phyloP scores from a whole-genome alignment of 2,888 invertebrate species.

The Saturnia japonica region DNA sequence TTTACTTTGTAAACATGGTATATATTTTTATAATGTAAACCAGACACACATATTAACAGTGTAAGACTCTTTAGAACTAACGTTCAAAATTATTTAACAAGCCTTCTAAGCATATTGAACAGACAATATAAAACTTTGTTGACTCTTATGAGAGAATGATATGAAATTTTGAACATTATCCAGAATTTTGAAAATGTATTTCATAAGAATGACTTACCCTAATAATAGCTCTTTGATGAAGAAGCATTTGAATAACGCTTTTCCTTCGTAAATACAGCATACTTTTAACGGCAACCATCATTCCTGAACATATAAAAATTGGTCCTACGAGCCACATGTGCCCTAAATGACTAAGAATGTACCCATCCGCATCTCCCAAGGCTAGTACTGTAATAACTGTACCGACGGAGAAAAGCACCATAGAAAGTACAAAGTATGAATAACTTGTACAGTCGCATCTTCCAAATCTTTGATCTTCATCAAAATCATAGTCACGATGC shows the following conservation, averaged over 20 bases:
- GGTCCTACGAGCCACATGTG: constrained; percentile 87
- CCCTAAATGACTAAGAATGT: constrained; percentile 83
- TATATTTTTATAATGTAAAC: too few species aligned
- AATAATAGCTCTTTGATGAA: constrained; percentile 83
- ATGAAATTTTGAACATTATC: background rate
- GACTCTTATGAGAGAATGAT: background rate
- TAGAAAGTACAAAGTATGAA: constrained; percentile 83
- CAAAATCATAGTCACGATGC: constrained; percentile 82
- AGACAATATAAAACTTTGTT: background rate
- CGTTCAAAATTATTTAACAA: too few species aligned
- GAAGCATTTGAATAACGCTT: constrained; percentile 84
- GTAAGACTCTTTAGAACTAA: too few species aligned
- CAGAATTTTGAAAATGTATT: too few species aligned
- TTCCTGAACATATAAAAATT: constrained; percentile 85
- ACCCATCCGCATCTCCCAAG: constrained; percentile 83
- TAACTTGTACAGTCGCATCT: constrained; percentile 86
- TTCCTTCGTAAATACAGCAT: constrained; percentile 84
- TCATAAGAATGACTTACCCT: constrained; percentile 79
- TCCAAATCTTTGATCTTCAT: constrained; percentile 83
- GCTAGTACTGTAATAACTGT: constrained; percentile 84
- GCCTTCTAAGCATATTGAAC: too few species aligned
- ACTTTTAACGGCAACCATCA: constrained; percentile 86
- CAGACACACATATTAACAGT: too few species aligned
- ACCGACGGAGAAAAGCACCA: constrained; percentile 84
- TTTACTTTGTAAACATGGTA: background rate